Conservation (phyloP, 2,113 vertebrate species). For the Megatriorchis doriae region DNA sequence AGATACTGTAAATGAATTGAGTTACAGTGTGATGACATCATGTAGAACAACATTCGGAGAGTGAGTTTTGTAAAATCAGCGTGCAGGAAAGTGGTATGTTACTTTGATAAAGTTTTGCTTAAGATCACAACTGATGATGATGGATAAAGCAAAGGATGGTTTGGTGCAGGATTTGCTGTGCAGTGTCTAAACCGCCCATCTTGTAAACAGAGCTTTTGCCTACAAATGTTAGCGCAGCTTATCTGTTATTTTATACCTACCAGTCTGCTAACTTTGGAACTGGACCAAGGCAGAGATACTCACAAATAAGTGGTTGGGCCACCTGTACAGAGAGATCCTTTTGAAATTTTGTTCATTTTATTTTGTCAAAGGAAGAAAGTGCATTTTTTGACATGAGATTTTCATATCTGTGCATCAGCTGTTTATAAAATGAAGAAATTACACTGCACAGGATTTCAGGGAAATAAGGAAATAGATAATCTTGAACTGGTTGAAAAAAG, state of each 20-base stretch:
- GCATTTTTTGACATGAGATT: background rate
- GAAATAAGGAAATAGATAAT: background rate
- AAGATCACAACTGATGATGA: background rate
- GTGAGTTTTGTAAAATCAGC: conserved; percentile 55
- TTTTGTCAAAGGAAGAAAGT: background rate
- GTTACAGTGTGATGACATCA: conserved; percentile 70
- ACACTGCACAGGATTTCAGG: background rate
- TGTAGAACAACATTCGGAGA: conserved; percentile 68
- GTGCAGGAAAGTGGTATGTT: conserved; percentile 32
- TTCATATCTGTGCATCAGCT: background rate
- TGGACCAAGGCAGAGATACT: background rate
- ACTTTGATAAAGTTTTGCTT: conserved; percentile 36
- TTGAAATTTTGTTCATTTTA: background rate
- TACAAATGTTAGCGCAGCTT: background rate
- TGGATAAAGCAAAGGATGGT: background rate
- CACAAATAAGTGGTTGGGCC: background rate
- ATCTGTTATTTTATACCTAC: background rate
- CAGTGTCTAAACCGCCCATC: background rate
- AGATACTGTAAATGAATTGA: conserved; percentile 78
- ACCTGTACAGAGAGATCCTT: background rate
- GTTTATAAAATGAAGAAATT: background rate
- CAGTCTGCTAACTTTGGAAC: background rate
- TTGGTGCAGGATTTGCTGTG: background rate
- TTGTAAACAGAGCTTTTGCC: background rate
- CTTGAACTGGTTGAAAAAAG: background rate